A percentile compares a stretch with the other conserved stretches of the same genome.
Conservation (phyloP, 2,113 vertebrate genomes). For the Ammodytes dubius region DNA sequence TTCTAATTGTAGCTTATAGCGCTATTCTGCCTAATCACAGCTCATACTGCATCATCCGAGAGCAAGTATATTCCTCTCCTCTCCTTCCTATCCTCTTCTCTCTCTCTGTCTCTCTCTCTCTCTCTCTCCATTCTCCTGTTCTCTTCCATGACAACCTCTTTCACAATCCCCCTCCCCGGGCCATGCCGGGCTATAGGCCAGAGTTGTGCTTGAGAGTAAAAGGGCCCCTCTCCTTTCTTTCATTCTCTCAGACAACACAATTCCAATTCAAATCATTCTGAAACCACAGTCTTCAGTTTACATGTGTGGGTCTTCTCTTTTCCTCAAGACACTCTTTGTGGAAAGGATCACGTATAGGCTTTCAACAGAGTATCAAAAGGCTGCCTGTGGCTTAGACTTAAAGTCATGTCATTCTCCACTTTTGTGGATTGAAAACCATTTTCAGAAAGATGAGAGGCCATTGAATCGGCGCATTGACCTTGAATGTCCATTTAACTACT, state of each 20-base stretch:
- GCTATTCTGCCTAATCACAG: neutral
- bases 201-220: slow-evolving; percentile 48
- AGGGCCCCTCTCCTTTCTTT: slow-evolving; percentile 41
- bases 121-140: slow-evolving; percentile 41
- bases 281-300: slow-evolving; percentile 19
- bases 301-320: slow-evolving; percentile 22
- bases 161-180: slow-evolving; percentile 64
- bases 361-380: neutral
- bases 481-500: neutral
- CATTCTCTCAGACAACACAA: slow-evolving; percentile 47
- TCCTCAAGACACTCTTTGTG: slow-evolving; percentile 25
- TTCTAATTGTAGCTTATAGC: neutral
- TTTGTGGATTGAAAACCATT: slow-evolving; percentile 18
- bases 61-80: slow-evolving; percentile 42
- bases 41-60: slow-evolving; percentile 42
- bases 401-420: neutral
- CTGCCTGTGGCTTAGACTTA: neutral
- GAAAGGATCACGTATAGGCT: neutral
- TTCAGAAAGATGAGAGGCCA: neutral
- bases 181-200: slow-evolving; percentile 61
- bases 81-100: neutral
- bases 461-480: neutral
- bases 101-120: slow-evolving; percentile 4
- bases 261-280: slow-evolving; percentile 36
- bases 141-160: slow-evolving; percentile 72